A percentile compares a stretch with the other conserved stretches of the same genome.
These are phyloP conservation scores for Gambusia yucatana DNA, from an alignment of 2,797 vertebrate species.

Conservation along the genomic window DNA sequence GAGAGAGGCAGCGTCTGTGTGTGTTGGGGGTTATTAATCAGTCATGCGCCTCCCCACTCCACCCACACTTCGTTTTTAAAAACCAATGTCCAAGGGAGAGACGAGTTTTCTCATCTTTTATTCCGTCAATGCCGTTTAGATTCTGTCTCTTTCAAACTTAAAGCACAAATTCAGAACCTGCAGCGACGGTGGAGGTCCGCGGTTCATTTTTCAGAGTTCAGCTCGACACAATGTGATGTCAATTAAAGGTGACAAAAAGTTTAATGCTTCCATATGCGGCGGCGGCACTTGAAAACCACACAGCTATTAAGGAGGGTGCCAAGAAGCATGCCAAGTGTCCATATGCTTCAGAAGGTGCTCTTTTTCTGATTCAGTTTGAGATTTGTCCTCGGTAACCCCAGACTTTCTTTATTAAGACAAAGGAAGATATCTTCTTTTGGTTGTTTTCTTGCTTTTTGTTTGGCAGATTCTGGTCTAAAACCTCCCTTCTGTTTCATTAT, in stretches of 20 bases:
- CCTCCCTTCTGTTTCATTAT: slow-evolving; percentile 75
- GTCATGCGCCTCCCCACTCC: slow-evolving; percentile 74
- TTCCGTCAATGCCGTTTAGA: slow-evolving; percentile 64
- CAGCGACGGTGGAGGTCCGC: slow-evolving; percentile 41
- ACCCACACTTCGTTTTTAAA: slow-evolving; percentile 62
- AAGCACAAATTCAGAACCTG: not conserved
- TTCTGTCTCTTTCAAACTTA: no score
- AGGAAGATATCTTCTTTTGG: slow-evolving; percentile 15
- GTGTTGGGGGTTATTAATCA: slow-evolving; percentile 79
- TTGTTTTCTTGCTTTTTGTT: slow-evolving; percentile 47
- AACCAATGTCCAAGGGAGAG: slow-evolving; percentile 76
- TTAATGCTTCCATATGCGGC: slow-evolving; percentile 80
- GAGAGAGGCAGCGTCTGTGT: slow-evolving; percentile 24
- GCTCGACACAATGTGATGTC: slow-evolving; percentile 76
- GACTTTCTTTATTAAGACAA: slow-evolving; percentile 52
- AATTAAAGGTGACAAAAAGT: slow-evolving; percentile 85
- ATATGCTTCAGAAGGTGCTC: slow-evolving; percentile 71
- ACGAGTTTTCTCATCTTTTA: slow-evolving; percentile 63
- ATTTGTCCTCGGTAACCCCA: slow-evolving; percentile 59
- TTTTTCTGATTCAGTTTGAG: slow-evolving; percentile 44
- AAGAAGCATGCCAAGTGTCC: slow-evolving; percentile 75
- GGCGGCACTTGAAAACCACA: slow-evolving; percentile 69
- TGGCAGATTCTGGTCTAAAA: slow-evolving; percentile 65
- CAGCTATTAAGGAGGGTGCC: slow-evolving; percentile 60
- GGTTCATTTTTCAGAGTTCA: slow-evolving; percentile 67